Conservation (phyloP, 2,888 invertebrate genomes). For the Allacma fusca region DNA sequence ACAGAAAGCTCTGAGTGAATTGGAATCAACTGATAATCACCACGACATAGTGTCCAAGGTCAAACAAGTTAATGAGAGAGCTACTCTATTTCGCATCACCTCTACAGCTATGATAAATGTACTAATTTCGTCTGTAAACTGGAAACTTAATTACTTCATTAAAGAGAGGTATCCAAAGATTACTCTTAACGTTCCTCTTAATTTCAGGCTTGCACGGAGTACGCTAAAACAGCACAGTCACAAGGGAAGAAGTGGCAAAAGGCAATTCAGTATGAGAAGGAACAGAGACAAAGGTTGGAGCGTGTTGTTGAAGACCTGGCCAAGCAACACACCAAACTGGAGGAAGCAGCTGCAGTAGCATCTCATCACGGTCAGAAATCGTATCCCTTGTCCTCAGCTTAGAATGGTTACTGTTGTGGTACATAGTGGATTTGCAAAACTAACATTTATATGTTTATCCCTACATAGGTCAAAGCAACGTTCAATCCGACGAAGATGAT, state of each 20-base stretch:
- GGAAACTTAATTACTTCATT: background rate
- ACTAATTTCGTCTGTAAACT: slow-evolving; percentile 64
- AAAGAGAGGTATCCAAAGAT: background rate
- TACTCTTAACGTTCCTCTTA: slow-evolving; percentile 17
- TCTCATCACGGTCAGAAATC: slow-evolving; percentile 46
- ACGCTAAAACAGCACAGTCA: slow-evolving; percentile 85
- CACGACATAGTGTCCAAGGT: slow-evolving; percentile 75
- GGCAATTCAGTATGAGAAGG: slow-evolving; percentile 91
- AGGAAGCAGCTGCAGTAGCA: slow-evolving; percentile 75
- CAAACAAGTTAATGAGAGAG: slow-evolving; percentile 90
- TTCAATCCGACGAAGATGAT: slow-evolving; percentile 71
- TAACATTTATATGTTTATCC: background rate
- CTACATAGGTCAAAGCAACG: slow-evolving; percentile 49
- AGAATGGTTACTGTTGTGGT: slow-evolving; percentile 16
- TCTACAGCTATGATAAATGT: slow-evolving; percentile 97
- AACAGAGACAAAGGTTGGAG: slow-evolving; percentile 88
- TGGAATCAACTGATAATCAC: slow-evolving; percentile 73
- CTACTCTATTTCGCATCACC: slow-evolving; percentile 93
- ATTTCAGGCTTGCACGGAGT: slow-evolving; percentile 85
- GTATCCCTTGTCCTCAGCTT: slow-evolving; percentile 21
- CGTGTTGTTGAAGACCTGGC: slow-evolving; percentile 98
- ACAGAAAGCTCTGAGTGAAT: slow-evolving; percentile 72
- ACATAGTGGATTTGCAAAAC: no score
- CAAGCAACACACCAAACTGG: slow-evolving; percentile 93
- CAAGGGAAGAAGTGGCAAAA: slow-evolving; percentile 93